phyloP scores from a whole-genome alignment of 2,113 vertebrate genomes.

The Labrus mixtus region DNA sequence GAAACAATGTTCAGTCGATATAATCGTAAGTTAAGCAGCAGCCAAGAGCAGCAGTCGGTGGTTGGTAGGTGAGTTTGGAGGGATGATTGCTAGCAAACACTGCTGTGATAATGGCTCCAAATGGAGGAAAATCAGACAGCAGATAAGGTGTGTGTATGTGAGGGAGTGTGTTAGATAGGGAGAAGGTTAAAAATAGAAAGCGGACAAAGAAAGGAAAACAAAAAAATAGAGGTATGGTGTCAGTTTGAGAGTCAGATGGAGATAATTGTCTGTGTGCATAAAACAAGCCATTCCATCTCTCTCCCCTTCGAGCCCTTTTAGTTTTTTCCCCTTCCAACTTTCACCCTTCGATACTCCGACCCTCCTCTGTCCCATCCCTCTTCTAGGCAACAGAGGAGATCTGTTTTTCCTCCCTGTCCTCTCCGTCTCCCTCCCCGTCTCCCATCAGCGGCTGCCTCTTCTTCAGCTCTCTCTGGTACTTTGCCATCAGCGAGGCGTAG shows the following conservation, averaged over 20 bases:
- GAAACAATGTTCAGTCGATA: constrained; percentile 26
- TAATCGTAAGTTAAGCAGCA: constrained; percentile 55
- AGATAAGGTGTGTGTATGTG: constrained; percentile 55
- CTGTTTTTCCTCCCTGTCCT: constrained; percentile 94
- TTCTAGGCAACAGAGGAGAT: constrained; percentile 95
- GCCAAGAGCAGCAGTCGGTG: constrained; percentile 66
- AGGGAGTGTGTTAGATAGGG: constrained; percentile 38
- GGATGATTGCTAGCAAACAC: constrained; percentile 49
- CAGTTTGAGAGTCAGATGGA: constrained; percentile 52
- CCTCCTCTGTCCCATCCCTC: constrained; percentile 48
- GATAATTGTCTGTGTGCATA: constrained; percentile 40
- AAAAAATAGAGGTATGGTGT: constrained; percentile 53
- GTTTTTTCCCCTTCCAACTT: constrained; percentile 47
- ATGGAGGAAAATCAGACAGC: constrained; percentile 51
- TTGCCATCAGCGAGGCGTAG: constrained; percentile 98
- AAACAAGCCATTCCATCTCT: constrained; percentile 57
- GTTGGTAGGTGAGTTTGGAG: constrained; percentile 64
- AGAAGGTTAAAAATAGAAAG: constrained; percentile 64
- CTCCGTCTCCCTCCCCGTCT: constrained; percentile 91
- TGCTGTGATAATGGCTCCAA: constrained; percentile 55
- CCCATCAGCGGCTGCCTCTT: constrained; percentile 98
- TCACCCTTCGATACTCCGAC: constrained; percentile 65
- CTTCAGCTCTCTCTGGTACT: constrained; percentile 97
- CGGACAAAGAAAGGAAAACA: constrained; percentile 53
- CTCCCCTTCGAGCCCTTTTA: constrained; percentile 77